Percentiles rank a stretch among this genome's conserved stretches.
These are phyloP conservation scores for Tachysurus vachellii DNA, from an alignment of 2,113 vertebrate genomes.

Conservation along the genomic window DNA sequence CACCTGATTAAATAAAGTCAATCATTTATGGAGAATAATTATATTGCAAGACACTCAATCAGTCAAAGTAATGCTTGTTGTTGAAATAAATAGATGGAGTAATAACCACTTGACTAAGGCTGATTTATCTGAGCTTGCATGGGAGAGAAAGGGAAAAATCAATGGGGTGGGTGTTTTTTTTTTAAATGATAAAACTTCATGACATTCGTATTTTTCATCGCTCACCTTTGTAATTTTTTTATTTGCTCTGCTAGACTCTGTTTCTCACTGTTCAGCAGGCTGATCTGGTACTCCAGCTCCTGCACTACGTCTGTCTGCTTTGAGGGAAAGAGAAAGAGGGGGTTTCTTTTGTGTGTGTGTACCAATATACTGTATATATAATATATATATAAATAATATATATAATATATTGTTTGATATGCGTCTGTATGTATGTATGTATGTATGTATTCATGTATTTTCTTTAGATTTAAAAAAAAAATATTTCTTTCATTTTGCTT, in stretches of 20 bases:
- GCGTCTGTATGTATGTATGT: no score
- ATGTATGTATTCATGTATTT: no score
- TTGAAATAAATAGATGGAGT: neutral
- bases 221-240: constrained; percentile 89
- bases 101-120: neutral
- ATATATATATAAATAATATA: no score
- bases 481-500: no score
- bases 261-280: constrained; percentile 88
- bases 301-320: constrained; percentile 87
- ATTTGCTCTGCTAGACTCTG: constrained; percentile 91
- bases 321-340: constrained; percentile 26
- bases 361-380: no score
- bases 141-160: neutral
- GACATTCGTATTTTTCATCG: neutral
- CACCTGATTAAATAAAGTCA: neutral
- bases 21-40: neutral
- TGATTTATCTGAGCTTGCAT: neutral
- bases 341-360: no score
- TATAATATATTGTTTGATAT: no score
- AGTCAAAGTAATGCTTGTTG: neutral
- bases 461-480: no score
- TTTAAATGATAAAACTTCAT: neutral
- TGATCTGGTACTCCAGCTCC: constrained; percentile 95
- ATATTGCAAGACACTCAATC: neutral
- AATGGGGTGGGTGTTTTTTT: neutral